Conservation (phyloP, 2,888 invertebrate species). For the Raillietiella orientalis region DNA sequence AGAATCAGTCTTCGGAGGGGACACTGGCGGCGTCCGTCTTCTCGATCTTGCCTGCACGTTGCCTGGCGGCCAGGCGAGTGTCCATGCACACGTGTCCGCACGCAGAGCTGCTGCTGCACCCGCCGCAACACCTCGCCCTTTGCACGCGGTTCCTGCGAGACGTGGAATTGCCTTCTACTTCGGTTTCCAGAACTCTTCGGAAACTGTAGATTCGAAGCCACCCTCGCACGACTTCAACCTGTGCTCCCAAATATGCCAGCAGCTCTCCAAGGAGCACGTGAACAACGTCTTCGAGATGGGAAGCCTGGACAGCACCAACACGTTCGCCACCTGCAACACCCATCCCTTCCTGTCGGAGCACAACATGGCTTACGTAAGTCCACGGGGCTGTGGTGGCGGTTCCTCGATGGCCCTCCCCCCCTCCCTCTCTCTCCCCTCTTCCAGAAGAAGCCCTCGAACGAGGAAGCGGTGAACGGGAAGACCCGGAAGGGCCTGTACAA, state of each 20-base stretch:
- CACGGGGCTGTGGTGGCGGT: neutral
- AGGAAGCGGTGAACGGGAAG: no score
- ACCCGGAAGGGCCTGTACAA: no score
- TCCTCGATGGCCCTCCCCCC: conserved; percentile 1
- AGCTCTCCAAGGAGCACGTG: neutral
- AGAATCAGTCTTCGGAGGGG: no score
- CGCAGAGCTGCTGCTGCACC: conserved; percentile 7
- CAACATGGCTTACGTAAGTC: conserved; percentile 8
- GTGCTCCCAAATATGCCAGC: no score
- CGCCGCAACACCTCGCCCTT: no score
- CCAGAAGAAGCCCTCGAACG: no score
- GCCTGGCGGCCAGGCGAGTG: conserved; percentile 14
- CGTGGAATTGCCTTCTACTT: no score
- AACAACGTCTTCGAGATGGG: conserved; percentile 13
- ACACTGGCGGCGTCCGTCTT: no score
- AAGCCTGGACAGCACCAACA: conserved; percentile 44
- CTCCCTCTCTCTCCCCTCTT: conserved; percentile 2
- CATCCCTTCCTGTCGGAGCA: conserved; percentile 48
- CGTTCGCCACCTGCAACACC: conserved; percentile 84
- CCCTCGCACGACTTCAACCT: no score
- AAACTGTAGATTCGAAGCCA: no score
- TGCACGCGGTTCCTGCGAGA: no score
- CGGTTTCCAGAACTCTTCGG: no score
- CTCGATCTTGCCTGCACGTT: conserved; percentile 1
- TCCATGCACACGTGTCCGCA: conserved; percentile 12